Percentiles rank a stretch among this genome's conserved stretches.
These are phyloP conservation scores for Pecten maximus DNA, from an alignment of 2,888 invertebrate species.

Conservation along the genomic window DNA sequence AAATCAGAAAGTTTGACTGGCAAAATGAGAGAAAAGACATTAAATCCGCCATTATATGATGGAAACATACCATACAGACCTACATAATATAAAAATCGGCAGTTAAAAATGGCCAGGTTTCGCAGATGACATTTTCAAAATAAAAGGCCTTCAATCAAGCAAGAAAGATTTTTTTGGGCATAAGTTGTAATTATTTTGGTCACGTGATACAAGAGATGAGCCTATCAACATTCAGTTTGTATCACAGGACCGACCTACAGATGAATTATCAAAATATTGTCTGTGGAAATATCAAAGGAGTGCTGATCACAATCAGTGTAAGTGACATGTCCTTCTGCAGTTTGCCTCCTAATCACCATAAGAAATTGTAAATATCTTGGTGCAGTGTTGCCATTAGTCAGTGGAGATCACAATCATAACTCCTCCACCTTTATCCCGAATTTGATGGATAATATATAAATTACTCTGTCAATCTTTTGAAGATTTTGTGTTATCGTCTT, in stretches of 20 bases:
- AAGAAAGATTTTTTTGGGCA: constrained; percentile 24
- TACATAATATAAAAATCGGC: background rate
- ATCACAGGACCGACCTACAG: background rate
- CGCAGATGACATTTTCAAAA: constrained; percentile 21
- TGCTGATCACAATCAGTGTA: background rate
- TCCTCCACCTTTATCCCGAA: background rate
- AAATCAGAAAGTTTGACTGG: background rate
- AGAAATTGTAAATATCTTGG: constrained; percentile 11
- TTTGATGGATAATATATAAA: constrained; percentile 29
- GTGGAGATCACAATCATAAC: background rate
- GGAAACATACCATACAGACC: background rate
- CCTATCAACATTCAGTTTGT: constrained; percentile 1
- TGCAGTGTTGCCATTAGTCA: constrained; percentile 4
- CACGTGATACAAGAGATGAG: background rate
- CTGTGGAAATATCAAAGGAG: constrained; percentile 19
- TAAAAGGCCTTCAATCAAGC: constrained; percentile 32
- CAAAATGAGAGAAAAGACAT: background rate
- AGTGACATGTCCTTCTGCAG: constrained; percentile 16
- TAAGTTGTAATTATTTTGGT: background rate
- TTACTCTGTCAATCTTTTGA: constrained; percentile 16
- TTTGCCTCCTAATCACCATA: background rate
- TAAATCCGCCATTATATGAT: background rate
- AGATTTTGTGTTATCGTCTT: constrained; percentile 4
- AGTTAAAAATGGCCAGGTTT: background rate
- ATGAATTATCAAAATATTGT: constrained; percentile 27